Conservation (phyloP, 2,797 vertebrate genomes). For the Glossophaga mutica region DNA sequence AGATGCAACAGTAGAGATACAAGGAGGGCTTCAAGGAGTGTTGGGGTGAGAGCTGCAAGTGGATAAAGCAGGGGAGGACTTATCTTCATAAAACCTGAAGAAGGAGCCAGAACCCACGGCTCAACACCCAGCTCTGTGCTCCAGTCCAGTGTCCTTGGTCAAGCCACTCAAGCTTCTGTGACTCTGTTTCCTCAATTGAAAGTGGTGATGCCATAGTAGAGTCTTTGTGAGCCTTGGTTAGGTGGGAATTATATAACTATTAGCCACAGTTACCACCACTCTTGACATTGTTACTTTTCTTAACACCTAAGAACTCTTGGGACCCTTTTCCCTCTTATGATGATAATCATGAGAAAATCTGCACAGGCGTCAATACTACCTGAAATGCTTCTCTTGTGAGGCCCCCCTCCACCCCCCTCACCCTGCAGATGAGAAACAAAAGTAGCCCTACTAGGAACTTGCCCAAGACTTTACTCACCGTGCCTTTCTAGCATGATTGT, state of each 20-base stretch:
- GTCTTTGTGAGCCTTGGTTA: not conserved
- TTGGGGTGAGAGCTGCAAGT: not conserved
- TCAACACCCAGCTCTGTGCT: not conserved
- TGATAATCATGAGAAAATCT: not conserved
- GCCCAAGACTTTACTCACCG: not conserved
- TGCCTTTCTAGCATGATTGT: rapidly evolving
- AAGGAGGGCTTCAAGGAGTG: not conserved
- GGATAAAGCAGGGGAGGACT: not conserved
- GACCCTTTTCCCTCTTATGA: not conserved
- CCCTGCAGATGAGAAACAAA: not conserved
- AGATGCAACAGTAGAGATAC: not conserved
- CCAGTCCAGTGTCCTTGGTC: not conserved
- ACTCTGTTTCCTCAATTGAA: not conserved
- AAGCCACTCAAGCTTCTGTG: not conserved
- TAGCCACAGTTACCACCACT: not conserved
- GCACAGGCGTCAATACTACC: not conserved
- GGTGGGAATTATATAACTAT: not conserved
- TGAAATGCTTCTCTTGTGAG: not conserved
- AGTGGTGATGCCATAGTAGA: not conserved
- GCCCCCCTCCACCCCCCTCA: not conserved
- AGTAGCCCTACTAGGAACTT: not conserved
- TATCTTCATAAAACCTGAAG: not conserved
- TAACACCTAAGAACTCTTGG: not conserved
- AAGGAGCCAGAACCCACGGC: not conserved
- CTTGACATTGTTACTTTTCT: not conserved